Conservation (phyloP, 2,113 vertebrate genomes). For the Tragelaphus scriptus region DNA sequence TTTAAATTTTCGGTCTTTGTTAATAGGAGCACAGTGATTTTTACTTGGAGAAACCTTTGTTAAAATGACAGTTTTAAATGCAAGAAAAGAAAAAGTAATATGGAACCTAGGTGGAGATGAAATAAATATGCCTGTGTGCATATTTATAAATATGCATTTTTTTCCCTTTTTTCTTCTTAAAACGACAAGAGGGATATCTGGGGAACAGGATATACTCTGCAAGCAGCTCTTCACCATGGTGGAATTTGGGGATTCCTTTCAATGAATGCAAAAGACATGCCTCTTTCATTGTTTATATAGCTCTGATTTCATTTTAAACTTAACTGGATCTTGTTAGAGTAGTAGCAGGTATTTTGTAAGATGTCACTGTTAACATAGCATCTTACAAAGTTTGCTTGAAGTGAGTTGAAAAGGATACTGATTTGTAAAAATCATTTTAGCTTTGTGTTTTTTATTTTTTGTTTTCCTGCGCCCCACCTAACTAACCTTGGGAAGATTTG, state of each 20-base stretch:
- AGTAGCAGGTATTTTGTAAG: background rate
- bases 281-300: background rate
- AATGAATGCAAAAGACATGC: background rate
- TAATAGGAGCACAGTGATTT: background rate
- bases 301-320: conserved; percentile 36
- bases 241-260: background rate
- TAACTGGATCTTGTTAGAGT: background rate
- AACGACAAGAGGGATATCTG: conserved; percentile 12
- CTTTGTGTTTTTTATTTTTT: conserved; percentile 4
- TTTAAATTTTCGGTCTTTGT: background rate
- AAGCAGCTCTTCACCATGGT: background rate
- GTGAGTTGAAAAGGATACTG: background rate
- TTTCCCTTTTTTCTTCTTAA: background rate
- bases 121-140: background rate
- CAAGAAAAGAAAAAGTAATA: background rate
- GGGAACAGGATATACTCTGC: background rate
- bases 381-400: background rate
- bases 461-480: conserved; percentile 28
- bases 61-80: background rate
- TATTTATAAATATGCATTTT: background rate
- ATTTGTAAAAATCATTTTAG: background rate
- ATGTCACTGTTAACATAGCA: background rate
- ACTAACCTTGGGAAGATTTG: conserved; percentile 45
- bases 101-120: background rate
- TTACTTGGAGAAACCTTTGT: conserved; percentile 23